Percentiles rank a stretch among this genome's conserved stretches.
Evolutionary conservation across 1,140 invertebrate species (phyloP).

Genomic region (Hormaphis cornu): DNA sequence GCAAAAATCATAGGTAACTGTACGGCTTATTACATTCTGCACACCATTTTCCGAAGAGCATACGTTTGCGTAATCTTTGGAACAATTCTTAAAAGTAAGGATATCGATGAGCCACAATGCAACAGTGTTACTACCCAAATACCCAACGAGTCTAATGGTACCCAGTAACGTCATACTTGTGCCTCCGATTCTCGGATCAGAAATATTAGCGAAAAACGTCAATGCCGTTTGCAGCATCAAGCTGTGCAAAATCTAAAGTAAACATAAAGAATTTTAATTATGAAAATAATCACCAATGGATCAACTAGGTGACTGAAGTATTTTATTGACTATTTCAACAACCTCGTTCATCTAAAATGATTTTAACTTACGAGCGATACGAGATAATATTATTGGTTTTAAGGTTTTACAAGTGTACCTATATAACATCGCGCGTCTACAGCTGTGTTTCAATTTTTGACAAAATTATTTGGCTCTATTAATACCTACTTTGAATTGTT

Average conservation of each 20-base stretch:
- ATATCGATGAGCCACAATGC: conserved; percentile 86
- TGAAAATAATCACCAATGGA: too few relatives aligned
- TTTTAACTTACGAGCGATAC: too few relatives aligned
- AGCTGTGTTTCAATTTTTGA: too few relatives aligned
- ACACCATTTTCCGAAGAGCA: neutral
- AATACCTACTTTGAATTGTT: too few relatives aligned
- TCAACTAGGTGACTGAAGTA: too few relatives aligned
- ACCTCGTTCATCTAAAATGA: too few relatives aligned
- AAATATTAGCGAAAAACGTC: conserved; percentile 77
- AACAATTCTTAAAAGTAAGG: conserved; percentile 70
- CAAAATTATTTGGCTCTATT: too few relatives aligned
- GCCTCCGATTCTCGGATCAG: conserved; percentile 88
- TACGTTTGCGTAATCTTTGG: conserved; percentile 38
- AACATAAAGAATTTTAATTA: neutral
- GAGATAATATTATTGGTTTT: too few relatives aligned
- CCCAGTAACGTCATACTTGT: conserved; percentile 99
- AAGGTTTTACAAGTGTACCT: too few relatives aligned
- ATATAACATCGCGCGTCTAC: too few relatives aligned
- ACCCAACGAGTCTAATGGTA: conserved; percentile 90
- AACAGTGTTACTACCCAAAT: conserved; percentile 86
- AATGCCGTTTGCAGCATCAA: conserved; percentile 71
- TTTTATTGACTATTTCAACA: too few relatives aligned
- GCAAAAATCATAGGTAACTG: neutral
- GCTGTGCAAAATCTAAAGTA: conserved; percentile 43
- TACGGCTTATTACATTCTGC: neutral